Evolutionary conservation across 2,888 invertebrate genomes (phyloP), one percentile per base, ranked within the genome.

Genomic region (Xylota sylvarum): DNA sequence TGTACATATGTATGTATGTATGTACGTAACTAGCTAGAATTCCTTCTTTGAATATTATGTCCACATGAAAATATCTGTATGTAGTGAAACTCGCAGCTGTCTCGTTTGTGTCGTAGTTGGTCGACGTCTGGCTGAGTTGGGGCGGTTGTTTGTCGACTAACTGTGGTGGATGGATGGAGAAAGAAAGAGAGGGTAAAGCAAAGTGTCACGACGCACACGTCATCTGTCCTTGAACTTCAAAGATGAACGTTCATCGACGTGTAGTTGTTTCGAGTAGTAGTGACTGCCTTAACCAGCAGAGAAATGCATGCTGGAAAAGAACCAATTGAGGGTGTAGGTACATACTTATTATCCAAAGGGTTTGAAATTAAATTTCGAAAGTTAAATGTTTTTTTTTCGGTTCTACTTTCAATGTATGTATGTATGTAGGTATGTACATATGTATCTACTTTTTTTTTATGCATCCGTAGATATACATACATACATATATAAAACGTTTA

Each of bases 221-320:
- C 88, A 88, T 89, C 77, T 89, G 88, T 77, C 88, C 89, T 89
- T 89, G 89, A 89, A 89, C 89, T 89, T 89, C 86, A 86, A 62
- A 70, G 72, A 78, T 88, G 87, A 88, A 88, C 82, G 88, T 80
- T 85, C 78, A 60, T 62, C 67, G 77, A 74, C n/a, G 43, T 62
- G 48, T 55, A 56, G 30, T 43, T 43, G 67, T 50, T 73, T 58
- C 17, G 40, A 74, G 60, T 62, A 73, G 60, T 60, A 55, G 48
- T 14, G 35, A 23, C 67, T 67, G 67, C 4, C 27, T 14, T 40
- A 62, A 48, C 43, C 48, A 43, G 46, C 12, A 60, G 27, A 17
- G 37, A 56, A 48, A 40, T 69, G 60, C 74, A 56, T 52, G 23
- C 10, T 10, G 6, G 14, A 6, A 30, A 32, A 17, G 17, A 27